These are phyloP conservation scores for Elysia chlorotica DNA, from an alignment of 1,140 invertebrate genomes.

Conservation along the genomic window DNA sequence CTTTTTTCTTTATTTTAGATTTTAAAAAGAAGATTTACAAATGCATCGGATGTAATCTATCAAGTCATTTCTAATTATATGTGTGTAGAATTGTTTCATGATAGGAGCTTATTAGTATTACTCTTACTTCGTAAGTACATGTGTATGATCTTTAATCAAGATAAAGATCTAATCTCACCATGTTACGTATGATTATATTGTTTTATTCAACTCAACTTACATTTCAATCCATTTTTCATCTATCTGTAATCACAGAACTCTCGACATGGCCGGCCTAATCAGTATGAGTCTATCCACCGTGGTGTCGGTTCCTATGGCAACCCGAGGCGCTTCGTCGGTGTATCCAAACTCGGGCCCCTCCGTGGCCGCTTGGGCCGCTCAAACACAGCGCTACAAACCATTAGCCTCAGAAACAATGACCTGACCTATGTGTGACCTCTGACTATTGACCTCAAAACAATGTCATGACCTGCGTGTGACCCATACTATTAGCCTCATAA, in stretches of 20 bases:
- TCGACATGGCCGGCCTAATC: slow-evolving; percentile 3
- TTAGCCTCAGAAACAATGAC: slow-evolving; percentile 6
- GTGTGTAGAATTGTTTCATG: neutral
- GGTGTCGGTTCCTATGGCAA: neutral
- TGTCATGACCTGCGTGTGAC: too few relatives aligned
- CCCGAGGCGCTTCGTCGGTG: neutral
- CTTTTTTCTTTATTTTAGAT: too few relatives aligned
- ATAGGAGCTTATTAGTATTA: neutral
- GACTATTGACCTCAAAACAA: neutral
- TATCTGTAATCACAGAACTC: neutral
- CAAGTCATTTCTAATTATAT: neutral
- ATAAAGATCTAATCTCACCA: too few relatives aligned
- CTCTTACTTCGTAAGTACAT: neutral
- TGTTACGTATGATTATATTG: neutral
- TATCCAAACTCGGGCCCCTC: neutral
- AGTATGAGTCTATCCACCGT: neutral
- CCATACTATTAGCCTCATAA: too few relatives aligned
- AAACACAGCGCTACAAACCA: neutral
- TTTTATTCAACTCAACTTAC: neutral
- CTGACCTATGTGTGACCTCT: neutral
- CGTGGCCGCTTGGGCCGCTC: neutral
- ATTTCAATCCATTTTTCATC: neutral
- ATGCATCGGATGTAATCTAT: too few relatives aligned
- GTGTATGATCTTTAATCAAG: neutral
- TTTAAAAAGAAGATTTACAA: too few relatives aligned